Evolutionary conservation across 2,888 invertebrate species (phyloP).

Genomic region (Coenonympha arcania): DNA sequence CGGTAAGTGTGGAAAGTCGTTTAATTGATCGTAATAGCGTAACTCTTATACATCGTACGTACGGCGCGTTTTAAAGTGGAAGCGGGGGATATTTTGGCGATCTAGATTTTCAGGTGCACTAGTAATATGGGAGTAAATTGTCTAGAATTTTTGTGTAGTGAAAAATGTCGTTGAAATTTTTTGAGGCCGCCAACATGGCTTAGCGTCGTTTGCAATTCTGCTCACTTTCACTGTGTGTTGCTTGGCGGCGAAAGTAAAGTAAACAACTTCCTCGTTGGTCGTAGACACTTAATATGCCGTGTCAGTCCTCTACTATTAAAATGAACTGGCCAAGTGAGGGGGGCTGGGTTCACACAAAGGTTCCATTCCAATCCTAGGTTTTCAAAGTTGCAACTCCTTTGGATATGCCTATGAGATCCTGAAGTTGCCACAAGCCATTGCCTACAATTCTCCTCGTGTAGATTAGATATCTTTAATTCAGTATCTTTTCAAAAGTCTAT

Average conservation of each 20-base stretch:
- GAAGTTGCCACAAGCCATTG: too few species aligned
- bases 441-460: too few species aligned
- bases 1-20: constrained; percentile 4
- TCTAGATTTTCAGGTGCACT: constrained; percentile 51
- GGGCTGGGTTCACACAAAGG: too few species aligned
- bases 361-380: too few species aligned
- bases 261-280: constrained; percentile 16
- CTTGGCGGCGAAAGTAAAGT: constrained; percentile 27
- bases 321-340: too few species aligned
- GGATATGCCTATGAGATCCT: too few species aligned
- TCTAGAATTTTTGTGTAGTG: background rate
- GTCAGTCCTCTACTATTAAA: background rate
- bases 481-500: too few species aligned
- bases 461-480: too few species aligned
- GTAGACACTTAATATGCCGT: background rate
- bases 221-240: constrained; percentile 29
- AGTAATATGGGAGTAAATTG: constrained; percentile 3
- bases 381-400: too few species aligned
- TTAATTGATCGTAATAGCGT: background rate
- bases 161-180: background rate
- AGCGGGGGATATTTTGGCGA: constrained; percentile 26
- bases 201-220: constrained; percentile 19
- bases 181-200: constrained; percentile 11
- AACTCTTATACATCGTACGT: too few species aligned
- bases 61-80: background rate